Percentiles rank a stretch among this genome's conserved stretches.
Evolutionary conservation across 2,797 vertebrate genomes (phyloP).

Genomic region (Acrossocheilus wenchowensis): DNA sequence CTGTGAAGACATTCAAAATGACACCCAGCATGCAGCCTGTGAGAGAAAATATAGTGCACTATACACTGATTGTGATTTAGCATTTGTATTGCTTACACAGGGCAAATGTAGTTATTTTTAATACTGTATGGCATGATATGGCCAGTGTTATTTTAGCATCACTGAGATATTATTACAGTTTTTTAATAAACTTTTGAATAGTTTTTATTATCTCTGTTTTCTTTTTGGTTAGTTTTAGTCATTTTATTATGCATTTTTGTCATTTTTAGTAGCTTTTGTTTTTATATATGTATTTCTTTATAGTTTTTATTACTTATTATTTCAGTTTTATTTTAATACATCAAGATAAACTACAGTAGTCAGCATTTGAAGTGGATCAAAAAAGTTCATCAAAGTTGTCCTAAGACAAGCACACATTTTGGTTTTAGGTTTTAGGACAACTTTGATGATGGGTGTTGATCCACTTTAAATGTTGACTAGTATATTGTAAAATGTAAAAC

Average conservation of each 20-base stretch:
- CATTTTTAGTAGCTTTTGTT: neutral
- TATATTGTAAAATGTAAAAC: too few relatives aligned
- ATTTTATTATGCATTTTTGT: neutral
- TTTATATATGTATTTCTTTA: neutral
- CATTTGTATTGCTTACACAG: neutral
- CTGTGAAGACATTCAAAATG: slow-evolving; percentile 18
- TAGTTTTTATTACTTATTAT: too few relatives aligned
- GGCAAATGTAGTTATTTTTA: neutral
- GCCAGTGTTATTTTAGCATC: neutral
- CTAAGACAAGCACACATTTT: too few relatives aligned
- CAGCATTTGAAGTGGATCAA: too few relatives aligned
- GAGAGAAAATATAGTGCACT: neutral
- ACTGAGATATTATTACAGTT: neutral
- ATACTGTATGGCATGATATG: neutral
- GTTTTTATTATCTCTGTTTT: neutral
- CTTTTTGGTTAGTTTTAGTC: neutral
- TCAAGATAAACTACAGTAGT: too few relatives aligned
- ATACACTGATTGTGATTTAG: neutral
- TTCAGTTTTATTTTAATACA: too few relatives aligned
- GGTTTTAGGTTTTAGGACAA: too few relatives aligned
- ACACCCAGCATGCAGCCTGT: neutral
- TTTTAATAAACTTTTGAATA: neutral
- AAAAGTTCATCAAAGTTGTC: too few relatives aligned
- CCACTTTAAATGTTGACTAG: too few relatives aligned
- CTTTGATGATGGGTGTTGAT: too few relatives aligned